A percentile compares a stretch with the other conserved stretches of the same genome.
Evolutionary conservation across 2,113 vertebrate species (phyloP).

Genomic region (human): GRCh38 chr1:43455501-43456000

Average conservation of each 20-base stretch:
- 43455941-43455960: slow-evolving; percentile 40
- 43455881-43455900: background rate
- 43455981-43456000: no score
- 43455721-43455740: background rate
- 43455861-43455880: background rate
- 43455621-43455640: background rate
- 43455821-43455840: background rate
- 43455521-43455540: slow-evolving; percentile 48
- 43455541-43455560: background rate
- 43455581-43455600: background rate
- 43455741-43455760: background rate
- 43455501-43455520: slow-evolving; percentile 19
- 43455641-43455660: background rate
- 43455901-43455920: background rate
- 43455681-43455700: background rate
- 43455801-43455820: background rate
- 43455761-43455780: background rate
- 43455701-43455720: background rate
- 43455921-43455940: background rate
- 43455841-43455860: background rate
- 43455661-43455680: slow-evolving; percentile 22
- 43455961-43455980: background rate
- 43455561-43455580: background rate
- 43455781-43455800: slow-evolving; percentile 10
- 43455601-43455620: slow-evolving; percentile 34